Evolutionary conservation across 1,140 invertebrate species (phyloP), one percentile per base, ranked within the genome.

Genomic region (Drosophila neocordata): DNA sequence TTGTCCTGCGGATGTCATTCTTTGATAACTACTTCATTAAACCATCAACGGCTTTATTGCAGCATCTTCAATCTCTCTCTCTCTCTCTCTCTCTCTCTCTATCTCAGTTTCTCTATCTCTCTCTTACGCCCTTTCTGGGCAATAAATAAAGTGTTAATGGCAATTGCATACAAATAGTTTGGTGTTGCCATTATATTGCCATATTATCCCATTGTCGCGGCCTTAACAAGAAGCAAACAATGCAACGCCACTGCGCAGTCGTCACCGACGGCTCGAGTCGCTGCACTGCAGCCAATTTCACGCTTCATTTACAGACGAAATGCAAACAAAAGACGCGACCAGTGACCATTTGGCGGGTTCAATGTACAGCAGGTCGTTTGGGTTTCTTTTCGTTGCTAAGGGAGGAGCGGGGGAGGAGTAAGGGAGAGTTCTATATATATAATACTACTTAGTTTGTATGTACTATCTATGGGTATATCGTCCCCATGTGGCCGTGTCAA

Each of bases 71-170:
- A 5, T 5, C 27, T 31, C 27, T 31, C 27, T 6, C 5, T 0
- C 27, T 31, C 27, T 4, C 1, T 31, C 27, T 31, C 27, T 7
- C 27, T 31, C 27, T 1, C 27, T 31, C 27, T 31, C 53, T 57
- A 24, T 31, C 73, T 37, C 18, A n/a, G 18, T 35, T n/a, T 22
- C 18, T 1, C 34, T 27, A 8, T 15, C 57, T 6, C 27, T 27
- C 27, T 24, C 44, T 37, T 12, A 2, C 63, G 44, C 70, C 68
- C 65, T 63, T 64, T 61, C 4, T 24, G 24, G 69, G 69, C 72
- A 88, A 90, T 90, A 90, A 90, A 90, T 90, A 90, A 85, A 88
- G 88, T 90, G 88, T 90, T 90, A 90, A 90, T 90, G 78, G 77
- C 79, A 89, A 90, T 81, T 90, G 84, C 78, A 85, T 87, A 88